Evolutionary conservation across 2,113 vertebrate species (phyloP).

Genomic region (Megaceryle torquata): DNA sequence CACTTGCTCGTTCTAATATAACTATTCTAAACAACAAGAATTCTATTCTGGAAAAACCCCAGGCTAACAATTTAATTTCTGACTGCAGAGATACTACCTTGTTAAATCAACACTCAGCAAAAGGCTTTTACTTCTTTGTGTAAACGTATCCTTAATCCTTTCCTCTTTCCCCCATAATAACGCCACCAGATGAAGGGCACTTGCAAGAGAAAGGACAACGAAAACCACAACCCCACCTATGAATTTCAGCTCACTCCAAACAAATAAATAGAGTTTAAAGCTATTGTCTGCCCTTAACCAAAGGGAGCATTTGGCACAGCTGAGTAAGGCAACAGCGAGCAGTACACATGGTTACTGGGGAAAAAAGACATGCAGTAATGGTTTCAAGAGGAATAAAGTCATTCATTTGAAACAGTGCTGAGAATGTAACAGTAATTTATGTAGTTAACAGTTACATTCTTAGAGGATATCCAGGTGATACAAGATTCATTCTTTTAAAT

Average conservation of each 20-base stretch:
- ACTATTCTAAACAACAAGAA: conserved; percentile 26
- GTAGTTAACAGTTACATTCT: not conserved
- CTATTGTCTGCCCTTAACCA: not conserved
- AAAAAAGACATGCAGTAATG: not conserved
- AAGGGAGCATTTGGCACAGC: not conserved
- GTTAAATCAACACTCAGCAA: conserved; percentile 38
- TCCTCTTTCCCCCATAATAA: not conserved
- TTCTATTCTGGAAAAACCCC: not conserved
- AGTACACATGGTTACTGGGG: not conserved
- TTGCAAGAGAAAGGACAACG: not conserved
- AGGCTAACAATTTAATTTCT: conserved; percentile 49
- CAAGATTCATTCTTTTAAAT: not conserved
- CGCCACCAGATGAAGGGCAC: conserved; percentile 55
- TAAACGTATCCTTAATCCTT: not conserved
- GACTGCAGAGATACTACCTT: conserved; percentile 28
- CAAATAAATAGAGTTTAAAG: not conserved
- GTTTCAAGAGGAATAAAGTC: not conserved
- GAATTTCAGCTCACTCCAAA: not conserved
- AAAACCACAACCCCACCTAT: not conserved
- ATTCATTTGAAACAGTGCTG: not conserved
- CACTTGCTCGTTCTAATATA: not conserved
- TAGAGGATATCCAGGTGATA: not conserved
- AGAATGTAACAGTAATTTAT: not conserved
- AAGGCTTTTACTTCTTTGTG: conserved; percentile 14
- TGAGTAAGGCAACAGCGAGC: not conserved